Evolutionary conservation across 53 echinoderm and acorn worm genomes (phyloP).

Genomic region (Paracentrotus lividus): DNA sequence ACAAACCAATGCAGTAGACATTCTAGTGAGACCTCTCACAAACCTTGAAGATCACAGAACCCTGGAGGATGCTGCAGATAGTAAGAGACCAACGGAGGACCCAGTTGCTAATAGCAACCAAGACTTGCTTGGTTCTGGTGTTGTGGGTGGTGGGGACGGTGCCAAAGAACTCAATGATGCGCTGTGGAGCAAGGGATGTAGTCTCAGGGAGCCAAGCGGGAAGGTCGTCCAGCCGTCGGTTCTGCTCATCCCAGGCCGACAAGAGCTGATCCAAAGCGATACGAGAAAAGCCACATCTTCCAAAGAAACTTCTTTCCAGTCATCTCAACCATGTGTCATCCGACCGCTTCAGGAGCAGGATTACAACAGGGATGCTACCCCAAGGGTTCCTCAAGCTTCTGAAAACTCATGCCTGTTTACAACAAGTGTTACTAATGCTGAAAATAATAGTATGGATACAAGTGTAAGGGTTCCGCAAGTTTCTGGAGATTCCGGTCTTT

Average conservation of each 20-base stretch:
- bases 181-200: conserved; percentile 89
- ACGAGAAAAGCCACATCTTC: background rate
- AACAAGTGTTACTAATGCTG: no score
- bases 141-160: background rate
- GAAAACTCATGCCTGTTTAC: background rate
- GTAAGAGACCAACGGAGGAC: background rate
- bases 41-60: background rate
- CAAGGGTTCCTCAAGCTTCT: background rate
- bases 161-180: background rate
- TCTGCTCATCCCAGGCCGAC: conserved; percentile 75
- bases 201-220: conserved; percentile 69
- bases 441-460: background rate
- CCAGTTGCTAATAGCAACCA: background rate
- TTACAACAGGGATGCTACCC: background rate
- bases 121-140: background rate
- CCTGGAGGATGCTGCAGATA: background rate
- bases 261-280: background rate
- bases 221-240: conserved; percentile 76
- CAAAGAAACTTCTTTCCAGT: background rate
- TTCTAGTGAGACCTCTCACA: background rate
- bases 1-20: background rate
- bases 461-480: background rate
- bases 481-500: background rate
- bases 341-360: background rate
- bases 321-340: background rate